Evolutionary conservation across 2,797 vertebrate species (phyloP).

Genomic region (Sciurus carolinensis): DNA sequence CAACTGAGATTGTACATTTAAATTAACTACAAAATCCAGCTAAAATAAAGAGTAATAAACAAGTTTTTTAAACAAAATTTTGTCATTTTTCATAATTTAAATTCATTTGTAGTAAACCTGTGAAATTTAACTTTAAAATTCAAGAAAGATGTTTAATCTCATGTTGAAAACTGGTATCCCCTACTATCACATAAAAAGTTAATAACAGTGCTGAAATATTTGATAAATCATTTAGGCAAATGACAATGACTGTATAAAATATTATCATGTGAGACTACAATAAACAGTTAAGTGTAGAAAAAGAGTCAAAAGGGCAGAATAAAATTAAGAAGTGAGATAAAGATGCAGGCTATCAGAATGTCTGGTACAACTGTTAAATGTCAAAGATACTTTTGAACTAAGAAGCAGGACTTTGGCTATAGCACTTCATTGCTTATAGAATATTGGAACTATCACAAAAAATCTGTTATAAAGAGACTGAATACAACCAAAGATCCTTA

Average conservation of each 20-base stretch:
- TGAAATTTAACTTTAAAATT: background rate
- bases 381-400: background rate
- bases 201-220: background rate
- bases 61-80: background rate
- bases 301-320: background rate
- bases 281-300: background rate
- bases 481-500: background rate
- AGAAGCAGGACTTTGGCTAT: background rate
- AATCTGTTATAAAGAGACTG: background rate
- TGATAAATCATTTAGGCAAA: background rate
- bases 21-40: background rate
- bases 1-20: background rate
- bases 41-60: background rate
- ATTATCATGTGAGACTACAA: background rate
- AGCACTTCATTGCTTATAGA: background rate
- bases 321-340: background rate
- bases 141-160: background rate
- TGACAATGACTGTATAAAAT: background rate
- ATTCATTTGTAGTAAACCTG: background rate
- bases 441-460: background rate
- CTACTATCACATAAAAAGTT: background rate
- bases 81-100: background rate
- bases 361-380: background rate
- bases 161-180: background rate
- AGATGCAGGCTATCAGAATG: background rate